Base-by-base conservation (phyloP, 2,113 vertebrate genomes). In the Patagioenas fasciata region DNA sequence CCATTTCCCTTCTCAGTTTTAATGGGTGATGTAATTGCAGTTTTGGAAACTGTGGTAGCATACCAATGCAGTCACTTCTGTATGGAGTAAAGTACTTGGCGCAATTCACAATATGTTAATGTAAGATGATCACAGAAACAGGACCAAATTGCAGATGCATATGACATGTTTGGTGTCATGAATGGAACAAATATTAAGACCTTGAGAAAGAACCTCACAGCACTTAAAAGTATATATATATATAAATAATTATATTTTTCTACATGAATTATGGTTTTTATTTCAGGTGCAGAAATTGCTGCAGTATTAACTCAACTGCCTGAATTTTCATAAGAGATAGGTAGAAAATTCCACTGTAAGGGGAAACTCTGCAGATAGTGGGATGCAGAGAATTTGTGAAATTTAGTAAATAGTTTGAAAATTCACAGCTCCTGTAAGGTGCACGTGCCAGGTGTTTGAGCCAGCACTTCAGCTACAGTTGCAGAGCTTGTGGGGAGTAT, bases 1-100 rank as follows among this genome's bases (percentile, higher is more conserved):
- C 83, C 44, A 21, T 86, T 89, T 91, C 77, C 91, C 64, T 25
- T 57, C 80, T 92, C 54, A 0, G 24, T 83, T 80, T 93, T 94
- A 96, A 88, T 66, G 64, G 90, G 13, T 96, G 80, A 92, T 94
- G 88, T 84, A 94, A 94, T 84, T 95, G 88, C 90, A 69, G 82
- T 29, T 95, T 71, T 75, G 69, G 65, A 91, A 31, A 84, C 61
- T 0, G 1, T 32, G 48, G 56, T 15, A 60, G 88, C 79, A 92
- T 88, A 87, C 51, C 53, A 83, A 84, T 80, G 74, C 64, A 66
- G 40, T 44, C 10, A 4, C 69, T 95, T 83, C 82, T 71, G 40
- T 28, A 38, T 5, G 40, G 9, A 92, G 47, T 28, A 3, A 66
- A 86, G 75, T 25, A 50, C n/a, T 81, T 69, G 31, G 29, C 4